These are phyloP conservation scores for Eretmocerus hayati DNA, from an alignment of 2,888 invertebrate genomes.

Conservation along the genomic window DNA sequence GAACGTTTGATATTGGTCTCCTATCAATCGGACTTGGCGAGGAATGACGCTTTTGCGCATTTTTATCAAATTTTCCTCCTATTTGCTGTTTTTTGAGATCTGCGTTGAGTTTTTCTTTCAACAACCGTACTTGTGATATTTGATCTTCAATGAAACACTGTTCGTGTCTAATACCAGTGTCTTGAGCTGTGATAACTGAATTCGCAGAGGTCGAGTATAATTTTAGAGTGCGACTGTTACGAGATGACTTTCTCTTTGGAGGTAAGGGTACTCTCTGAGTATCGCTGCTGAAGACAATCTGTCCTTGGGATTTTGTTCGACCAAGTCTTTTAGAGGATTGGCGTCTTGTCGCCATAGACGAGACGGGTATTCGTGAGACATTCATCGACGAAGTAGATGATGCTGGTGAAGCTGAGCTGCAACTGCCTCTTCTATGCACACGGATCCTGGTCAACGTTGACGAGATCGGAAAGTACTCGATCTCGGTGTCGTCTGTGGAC, in stretches of 20 bases:
- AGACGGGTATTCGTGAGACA: slow-evolving; percentile 46
- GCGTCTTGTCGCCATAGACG: slow-evolving; percentile 25
- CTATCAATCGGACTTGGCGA: slow-evolving; percentile 27
- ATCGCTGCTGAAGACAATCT: too few species aligned
- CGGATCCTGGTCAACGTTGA: slow-evolving; percentile 74
- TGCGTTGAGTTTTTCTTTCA: slow-evolving; percentile 57
- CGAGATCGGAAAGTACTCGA: slow-evolving; percentile 77
- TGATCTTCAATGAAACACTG: slow-evolving; percentile 49
- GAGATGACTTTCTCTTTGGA: slow-evolving; percentile 70
- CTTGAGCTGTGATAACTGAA: slow-evolving; percentile 47
- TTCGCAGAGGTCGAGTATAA: slow-evolving; percentile 53
- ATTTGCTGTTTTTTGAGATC: slow-evolving; percentile 49
- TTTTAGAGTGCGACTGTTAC: slow-evolving; percentile 62
- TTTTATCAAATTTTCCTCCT: slow-evolving; percentile 27
- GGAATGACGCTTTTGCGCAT: slow-evolving; percentile 25
- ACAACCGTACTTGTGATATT: slow-evolving; percentile 53
- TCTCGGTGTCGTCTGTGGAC: slow-evolving; percentile 66
- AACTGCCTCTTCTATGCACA: slow-evolving; percentile 60
- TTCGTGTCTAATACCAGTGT: slow-evolving; percentile 46
- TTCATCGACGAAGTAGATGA: slow-evolving; percentile 46
- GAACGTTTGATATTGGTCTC: slow-evolving; percentile 14
- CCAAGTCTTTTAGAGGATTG: neutral
- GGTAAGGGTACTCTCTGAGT: slow-evolving; percentile 59
- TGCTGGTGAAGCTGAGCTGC: slow-evolving; percentile 48
- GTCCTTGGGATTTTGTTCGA: too few species aligned